Evolutionary conservation across 2,113 vertebrate genomes (phyloP).

Genomic region (Antigone vipio): DNA sequence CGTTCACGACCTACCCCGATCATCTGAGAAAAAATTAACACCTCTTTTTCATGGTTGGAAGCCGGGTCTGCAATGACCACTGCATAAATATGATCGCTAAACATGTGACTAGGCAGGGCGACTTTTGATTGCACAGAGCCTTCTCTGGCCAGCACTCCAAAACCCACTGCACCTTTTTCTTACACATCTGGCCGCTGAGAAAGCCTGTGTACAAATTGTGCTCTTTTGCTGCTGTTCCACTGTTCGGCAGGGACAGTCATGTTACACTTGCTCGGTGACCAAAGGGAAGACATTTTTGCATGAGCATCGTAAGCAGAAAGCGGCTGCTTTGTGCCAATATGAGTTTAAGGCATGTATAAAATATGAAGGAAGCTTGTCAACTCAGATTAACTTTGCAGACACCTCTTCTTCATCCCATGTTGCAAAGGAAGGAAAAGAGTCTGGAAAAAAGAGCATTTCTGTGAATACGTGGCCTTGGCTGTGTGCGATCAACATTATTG

Average conservation of each 20-base stretch:
- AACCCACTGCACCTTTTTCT: background rate
- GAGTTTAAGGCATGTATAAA: background rate
- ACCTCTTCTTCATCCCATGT: background rate
- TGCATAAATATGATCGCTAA: background rate
- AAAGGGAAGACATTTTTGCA: background rate
- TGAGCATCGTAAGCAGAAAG: background rate
- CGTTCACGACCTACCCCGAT: background rate
- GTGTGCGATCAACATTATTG: background rate
- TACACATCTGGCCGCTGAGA: background rate
- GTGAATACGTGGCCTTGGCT: background rate
- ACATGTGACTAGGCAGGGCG: background rate
- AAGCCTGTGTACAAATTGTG: background rate
- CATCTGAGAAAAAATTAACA: background rate
- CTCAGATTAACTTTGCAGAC: constrained; percentile 1
- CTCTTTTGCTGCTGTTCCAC: background rate
- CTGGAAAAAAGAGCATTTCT: background rate
- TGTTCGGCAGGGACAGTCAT: background rate
- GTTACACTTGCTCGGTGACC: background rate
- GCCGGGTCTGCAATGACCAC: background rate
- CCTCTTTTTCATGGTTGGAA: background rate
- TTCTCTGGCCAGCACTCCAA: background rate
- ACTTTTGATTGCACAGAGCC: background rate
- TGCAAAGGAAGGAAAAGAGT: background rate
- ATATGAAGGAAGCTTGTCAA: constrained; percentile 40
- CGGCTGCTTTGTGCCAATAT: background rate